Evolutionary conservation across 2,888 invertebrate species (phyloP), one percentile per base, ranked within the genome.

Genomic region (Agelastica alni): DNA sequence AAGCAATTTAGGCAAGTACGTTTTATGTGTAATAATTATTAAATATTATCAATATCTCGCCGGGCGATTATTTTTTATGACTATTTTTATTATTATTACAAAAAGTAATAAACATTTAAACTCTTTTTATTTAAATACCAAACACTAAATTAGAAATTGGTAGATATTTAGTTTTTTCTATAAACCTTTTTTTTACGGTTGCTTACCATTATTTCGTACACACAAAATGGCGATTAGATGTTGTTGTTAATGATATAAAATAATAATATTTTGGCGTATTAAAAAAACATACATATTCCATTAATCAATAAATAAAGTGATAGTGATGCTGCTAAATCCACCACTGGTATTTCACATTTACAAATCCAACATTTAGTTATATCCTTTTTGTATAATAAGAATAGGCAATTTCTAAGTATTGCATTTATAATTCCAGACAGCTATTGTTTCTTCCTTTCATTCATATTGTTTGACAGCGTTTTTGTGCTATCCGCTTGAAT

Each of bases 381-480:
- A 64, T 66, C 65, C 60, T 61, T 67, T 63, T 60, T 59, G 66
- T 65, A 63, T 63, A 64, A 65, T 64, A 67, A 67, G 66, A 63
- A 64, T 61, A 58, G 62, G 62, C 61, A 60, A 63, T 65, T 68
- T 68, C 68, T 65, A 65, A 67, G 68, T 68, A 70, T 67, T 62
- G 60, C 65, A 63, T 67, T 74, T 71, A 65, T 69, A 68, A 74
- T 74, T 73, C 74, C 61, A 70, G 71, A 70, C 73, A 70, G 65
- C 70, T 65, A 63, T 68, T 71, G 68, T 70, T 68, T 67, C 72
- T 73, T 74, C 74, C 74, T 73, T 65, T 69, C 72, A 73, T 74
- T 73, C 72, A 72, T 66, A 65, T 64, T 67, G 68, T 68, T 69
- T 70, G 69, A 70, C 70, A 69, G 66, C 59, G 65, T 70, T 69